These are phyloP conservation scores for Coecobrya sp. DNA, from an alignment of 2,888 invertebrate species.

Conservation along the genomic window DNA sequence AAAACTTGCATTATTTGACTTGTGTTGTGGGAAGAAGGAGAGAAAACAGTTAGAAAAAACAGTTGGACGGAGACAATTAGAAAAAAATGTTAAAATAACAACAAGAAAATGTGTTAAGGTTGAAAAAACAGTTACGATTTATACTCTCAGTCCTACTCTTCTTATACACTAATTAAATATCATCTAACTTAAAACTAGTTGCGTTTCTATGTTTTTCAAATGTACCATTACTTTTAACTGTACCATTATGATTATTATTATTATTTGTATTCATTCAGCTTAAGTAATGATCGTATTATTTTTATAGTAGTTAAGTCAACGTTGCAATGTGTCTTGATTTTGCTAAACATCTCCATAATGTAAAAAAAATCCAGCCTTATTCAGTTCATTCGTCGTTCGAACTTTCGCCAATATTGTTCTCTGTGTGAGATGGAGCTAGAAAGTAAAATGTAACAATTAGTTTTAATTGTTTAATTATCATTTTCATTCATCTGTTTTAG, in stretches of 20 bases:
- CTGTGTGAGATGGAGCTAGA: constrained; percentile 77
- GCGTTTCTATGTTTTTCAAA: background rate
- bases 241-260: background rate
- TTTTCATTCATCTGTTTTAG: too few relatives aligned
- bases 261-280: background rate
- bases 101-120: background rate
- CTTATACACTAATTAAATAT: background rate
- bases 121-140: background rate
- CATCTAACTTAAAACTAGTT: background rate
- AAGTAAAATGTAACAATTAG: constrained; percentile 34
- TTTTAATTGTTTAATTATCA: too few relatives aligned
- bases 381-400: constrained; percentile 79
- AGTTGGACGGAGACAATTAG: constrained; percentile 14
- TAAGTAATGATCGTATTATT: constrained; percentile 37
- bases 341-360: background rate
- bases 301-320: constrained; percentile 38
- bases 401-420: constrained; percentile 79
- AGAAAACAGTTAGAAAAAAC: background rate
- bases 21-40: background rate
- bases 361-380: constrained; percentile 62
- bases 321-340: constrained; percentile 35
- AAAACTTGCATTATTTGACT: constrained; percentile 24
- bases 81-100: constrained; percentile 2
- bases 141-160: constrained; percentile 31
- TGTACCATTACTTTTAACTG: too few relatives aligned